Percentiles rank a stretch among this genome's conserved stretches.
phyloP scores from a whole-genome alignment of 1,140 invertebrate species.

The Danaus melanippus region DNA sequence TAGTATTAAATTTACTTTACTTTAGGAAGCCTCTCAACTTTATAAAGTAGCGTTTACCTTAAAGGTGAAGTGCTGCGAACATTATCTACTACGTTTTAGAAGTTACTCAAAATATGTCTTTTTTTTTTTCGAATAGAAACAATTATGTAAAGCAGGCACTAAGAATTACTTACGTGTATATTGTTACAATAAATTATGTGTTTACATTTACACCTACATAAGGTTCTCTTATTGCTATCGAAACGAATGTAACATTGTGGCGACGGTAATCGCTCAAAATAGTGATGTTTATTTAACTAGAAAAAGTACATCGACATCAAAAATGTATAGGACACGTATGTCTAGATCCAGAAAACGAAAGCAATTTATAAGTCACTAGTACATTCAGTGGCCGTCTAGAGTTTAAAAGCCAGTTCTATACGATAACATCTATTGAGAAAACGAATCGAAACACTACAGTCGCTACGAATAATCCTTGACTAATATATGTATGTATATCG shows the following conservation, averaged over 20 bases:
- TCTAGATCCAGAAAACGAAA: conserved; percentile 36
- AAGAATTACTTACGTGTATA: conserved; percentile 65
- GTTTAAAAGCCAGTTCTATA: conserved; percentile 18
- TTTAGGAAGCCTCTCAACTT: conserved; percentile 67
- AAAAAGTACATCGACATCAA: conserved; percentile 33
- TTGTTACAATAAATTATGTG: conserved; percentile 68
- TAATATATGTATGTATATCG: conserved; percentile 22
- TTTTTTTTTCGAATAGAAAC: conserved; percentile 48
- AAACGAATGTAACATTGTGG: conserved; percentile 52
- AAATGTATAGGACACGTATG: conserved; percentile 20
- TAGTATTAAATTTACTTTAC: conserved; percentile 58
- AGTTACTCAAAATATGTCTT: conserved; percentile 68
- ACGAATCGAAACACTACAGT: neutral
- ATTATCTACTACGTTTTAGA: conserved; percentile 40
- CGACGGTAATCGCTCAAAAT: conserved; percentile 34
- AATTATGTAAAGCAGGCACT: conserved; percentile 66
- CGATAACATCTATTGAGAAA: conserved; percentile 8
- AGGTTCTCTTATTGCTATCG: conserved; percentile 56
- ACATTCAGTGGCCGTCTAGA: conserved; percentile 13
- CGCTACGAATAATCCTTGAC: conserved; percentile 13
- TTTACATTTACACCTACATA: conserved; percentile 58
- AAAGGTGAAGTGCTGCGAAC: conserved; percentile 55
- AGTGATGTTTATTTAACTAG: conserved; percentile 50
- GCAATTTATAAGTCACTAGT: conserved; percentile 10
- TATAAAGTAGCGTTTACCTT: conserved; percentile 41